Conservation (phyloP, 2,797 vertebrate species). For the Fistularia commersonii region DNA sequence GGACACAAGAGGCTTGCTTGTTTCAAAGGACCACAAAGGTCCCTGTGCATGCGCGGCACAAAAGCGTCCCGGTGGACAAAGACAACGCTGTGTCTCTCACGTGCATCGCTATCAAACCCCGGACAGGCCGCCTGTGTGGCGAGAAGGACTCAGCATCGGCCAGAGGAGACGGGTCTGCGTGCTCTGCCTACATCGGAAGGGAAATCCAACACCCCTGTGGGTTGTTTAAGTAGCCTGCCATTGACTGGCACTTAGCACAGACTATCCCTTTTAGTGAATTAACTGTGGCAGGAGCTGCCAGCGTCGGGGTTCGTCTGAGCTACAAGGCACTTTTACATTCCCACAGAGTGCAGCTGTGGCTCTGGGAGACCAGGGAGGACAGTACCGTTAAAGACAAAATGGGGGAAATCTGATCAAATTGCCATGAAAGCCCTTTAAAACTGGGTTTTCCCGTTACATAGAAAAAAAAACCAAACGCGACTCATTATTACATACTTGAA, state of each 20-base stretch:
- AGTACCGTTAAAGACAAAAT: background rate
- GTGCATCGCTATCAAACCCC: constrained; percentile 49
- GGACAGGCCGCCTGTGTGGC: constrained; percentile 45
- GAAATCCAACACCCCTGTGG: constrained; percentile 46
- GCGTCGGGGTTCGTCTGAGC: constrained; percentile 40
- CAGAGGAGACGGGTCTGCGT: constrained; percentile 22
- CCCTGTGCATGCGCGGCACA: constrained; percentile 51
- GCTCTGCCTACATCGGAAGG: constrained; percentile 52
- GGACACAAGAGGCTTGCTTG: constrained; percentile 56
- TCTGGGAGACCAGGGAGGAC: constrained; percentile 15
- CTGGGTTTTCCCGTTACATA: no score
- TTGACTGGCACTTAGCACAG: constrained; percentile 47
- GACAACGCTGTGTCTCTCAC: constrained; percentile 48
- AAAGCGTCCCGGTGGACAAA: constrained; percentile 57
- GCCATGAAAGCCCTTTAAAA: no score
- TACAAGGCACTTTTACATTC: constrained; percentile 58
- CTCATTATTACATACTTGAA: no score
- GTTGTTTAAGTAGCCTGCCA: constrained; percentile 43
- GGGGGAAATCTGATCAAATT: no score
- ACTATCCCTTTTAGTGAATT: constrained; percentile 52
- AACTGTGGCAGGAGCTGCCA: constrained; percentile 50
- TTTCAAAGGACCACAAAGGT: constrained; percentile 65
- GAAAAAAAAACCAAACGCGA: no score
- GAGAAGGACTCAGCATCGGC: constrained; percentile 34
- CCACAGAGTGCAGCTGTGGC: constrained; percentile 36